Base-by-base conservation (phyloP, 2,888 invertebrate genomes). In the Cyclophora albipunctata region DNA sequence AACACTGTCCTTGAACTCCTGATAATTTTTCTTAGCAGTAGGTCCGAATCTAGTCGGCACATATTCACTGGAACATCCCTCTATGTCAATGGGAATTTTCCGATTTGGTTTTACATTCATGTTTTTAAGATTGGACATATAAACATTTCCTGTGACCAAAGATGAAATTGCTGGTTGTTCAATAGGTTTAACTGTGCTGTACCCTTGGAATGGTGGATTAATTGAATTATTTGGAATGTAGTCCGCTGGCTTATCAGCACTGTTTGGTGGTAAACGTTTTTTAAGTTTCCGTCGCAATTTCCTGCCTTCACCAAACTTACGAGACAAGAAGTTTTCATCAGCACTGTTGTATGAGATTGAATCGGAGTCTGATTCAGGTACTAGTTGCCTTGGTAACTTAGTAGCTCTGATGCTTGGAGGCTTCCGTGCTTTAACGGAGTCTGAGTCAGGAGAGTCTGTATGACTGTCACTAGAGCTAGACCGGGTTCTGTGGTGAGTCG, bases 1-100 rank as follows among this genome's bases (percentile, higher is more conserved):
- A 2, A 88, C 84, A 78, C 83, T 84, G 53, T 87, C 76, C 67
- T 82, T 88, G 45, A 89, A 89, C 53, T 84, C 79, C 62, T 88
- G 84, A 55, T 89, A 88, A 58, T 87, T 89, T 57, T 75, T 76
- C 57, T 84, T 84, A n/a, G 82, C 78, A 51, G 76, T 75, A 33
- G 80, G 77, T 47, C 84, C 84, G 52, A 87, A 64, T 58, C 74
- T 85, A 20, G 87, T 87, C 7, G 89, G 89, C 7, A 89, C 81
- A 76, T 89, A 89, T 66, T 89, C 89, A 68, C 74, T 78, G 34
- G 81, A 80, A 64, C 72, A 78, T 35, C 73, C 77, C 66, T 86
- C 86, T 51, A 69, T 68, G 40, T 83, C 84, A 5, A 37, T 5
- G 2, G 37, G 37, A 5, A 37, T 5, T 53, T 57, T 71, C 34